A percentile compares a stretch with the other conserved stretches of the same genome.
phyloP scores from a whole-genome alignment of 2,888 invertebrate genomes.

The Drosophila prostipennis region DNA sequence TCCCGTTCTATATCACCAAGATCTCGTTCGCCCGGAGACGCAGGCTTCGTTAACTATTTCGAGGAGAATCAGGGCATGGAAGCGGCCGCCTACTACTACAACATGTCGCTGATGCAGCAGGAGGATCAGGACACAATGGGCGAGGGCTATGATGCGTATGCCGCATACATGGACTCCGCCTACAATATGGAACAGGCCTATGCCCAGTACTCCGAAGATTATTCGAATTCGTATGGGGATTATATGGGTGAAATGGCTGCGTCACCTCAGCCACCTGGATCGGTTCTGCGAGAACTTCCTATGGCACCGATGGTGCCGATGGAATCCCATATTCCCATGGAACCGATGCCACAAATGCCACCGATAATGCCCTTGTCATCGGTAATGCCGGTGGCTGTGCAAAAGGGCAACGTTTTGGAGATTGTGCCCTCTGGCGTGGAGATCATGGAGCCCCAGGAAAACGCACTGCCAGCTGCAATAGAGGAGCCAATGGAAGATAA shows the following conservation, averaged over 20 bases:
- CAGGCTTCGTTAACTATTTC: conserved; percentile 62
- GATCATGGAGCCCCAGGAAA: conserved; percentile 1
- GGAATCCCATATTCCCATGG: background rate
- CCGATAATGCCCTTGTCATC: background rate
- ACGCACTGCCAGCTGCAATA: conserved; percentile 34
- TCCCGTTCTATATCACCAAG: conserved; percentile 31
- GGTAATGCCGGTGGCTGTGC: conserved; percentile 77
- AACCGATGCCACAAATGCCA: background rate
- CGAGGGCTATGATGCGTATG: conserved; percentile 67
- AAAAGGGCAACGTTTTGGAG: conserved; percentile 84
- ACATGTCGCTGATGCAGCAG: conserved; percentile 69
- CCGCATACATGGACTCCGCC: conserved; percentile 69
- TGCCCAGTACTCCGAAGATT: conserved; percentile 72
- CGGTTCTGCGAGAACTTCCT: conserved; percentile 29
- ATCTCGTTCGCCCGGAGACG: conserved; percentile 42
- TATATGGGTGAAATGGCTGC: conserved; percentile 13
- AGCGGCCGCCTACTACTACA: conserved; percentile 79
- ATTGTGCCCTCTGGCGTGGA: conserved; percentile 76
- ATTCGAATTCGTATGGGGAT: conserved; percentile 18
- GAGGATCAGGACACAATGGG: conserved; percentile 57
- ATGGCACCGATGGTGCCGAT: conserved; percentile 39
- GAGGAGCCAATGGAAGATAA: conserved; percentile 53
- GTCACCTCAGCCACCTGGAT: conserved; percentile 11
- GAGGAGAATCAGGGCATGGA: conserved; percentile 54
- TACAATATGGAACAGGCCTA: conserved; percentile 70